These are phyloP conservation scores for Chionis minor DNA, from an alignment of 2,113 vertebrate species.

Conservation along the genomic window DNA sequence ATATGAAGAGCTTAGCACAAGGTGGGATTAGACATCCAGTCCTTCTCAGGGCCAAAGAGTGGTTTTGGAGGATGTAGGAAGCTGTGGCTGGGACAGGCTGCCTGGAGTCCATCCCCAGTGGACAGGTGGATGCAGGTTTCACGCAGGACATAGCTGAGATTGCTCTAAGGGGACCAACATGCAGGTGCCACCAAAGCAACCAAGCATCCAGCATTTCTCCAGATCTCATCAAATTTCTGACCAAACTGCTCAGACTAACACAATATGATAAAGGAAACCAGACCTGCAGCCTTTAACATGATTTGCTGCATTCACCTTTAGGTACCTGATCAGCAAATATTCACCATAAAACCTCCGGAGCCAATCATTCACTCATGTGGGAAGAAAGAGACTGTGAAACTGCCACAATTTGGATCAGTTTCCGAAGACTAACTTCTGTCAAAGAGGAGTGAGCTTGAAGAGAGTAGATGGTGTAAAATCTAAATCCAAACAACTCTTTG, in stretches of 20 bases:
- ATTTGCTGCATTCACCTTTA: background rate
- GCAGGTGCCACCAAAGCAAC: background rate
- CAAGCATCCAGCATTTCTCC: background rate
- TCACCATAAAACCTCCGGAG: background rate
- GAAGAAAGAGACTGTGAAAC: background rate
- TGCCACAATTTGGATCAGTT: background rate
- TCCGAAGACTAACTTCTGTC: background rate
- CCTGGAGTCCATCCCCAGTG: background rate
- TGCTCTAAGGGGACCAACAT: background rate
- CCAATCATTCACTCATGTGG: background rate
- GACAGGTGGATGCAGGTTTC: background rate
- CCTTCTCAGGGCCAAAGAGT: background rate
- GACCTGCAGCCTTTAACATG: background rate
- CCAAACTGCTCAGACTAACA: background rate
- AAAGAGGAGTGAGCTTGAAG: background rate
- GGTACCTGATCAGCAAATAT: background rate
- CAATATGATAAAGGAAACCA: background rate
- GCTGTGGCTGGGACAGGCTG: background rate
- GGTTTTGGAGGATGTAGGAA: background rate
- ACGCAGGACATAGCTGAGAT: background rate
- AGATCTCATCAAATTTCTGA: background rate
- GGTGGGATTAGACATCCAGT: background rate
- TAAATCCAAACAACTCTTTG: background rate
- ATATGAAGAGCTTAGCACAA: background rate
- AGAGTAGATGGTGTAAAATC: background rate